Conservation (phyloP, 2,888 invertebrate species). For the Mactromeris polynyma region DNA sequence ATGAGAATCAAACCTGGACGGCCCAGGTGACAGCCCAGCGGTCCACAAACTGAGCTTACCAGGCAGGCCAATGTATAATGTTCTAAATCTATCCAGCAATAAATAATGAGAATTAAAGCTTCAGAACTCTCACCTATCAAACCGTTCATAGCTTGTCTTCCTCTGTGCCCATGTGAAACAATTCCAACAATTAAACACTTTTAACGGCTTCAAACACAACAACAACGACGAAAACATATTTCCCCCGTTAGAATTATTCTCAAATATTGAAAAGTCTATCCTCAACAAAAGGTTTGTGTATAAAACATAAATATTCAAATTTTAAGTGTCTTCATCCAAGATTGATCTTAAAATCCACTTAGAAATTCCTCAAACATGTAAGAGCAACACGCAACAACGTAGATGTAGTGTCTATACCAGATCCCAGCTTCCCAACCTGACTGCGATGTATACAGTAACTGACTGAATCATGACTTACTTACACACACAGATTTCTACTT, state of each 20-base stretch:
- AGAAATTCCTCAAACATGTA: no score
- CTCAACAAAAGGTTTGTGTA: neutral
- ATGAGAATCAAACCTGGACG: no score
- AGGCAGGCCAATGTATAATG: no score
- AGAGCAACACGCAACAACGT: no score
- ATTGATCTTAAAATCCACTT: no score
- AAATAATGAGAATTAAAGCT: no score
- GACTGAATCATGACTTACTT: neutral
- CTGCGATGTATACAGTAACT: neutral
- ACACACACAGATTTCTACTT: neutral
- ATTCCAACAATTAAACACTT: slow-evolving; percentile 48
- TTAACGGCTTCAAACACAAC: slow-evolving; percentile 47
- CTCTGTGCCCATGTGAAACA: slow-evolving; percentile 44
- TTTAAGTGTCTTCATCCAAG: neutral
- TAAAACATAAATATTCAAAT: neutral
- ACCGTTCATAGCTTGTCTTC: slow-evolving; percentile 47
- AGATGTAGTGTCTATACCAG: no score
- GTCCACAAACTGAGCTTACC: no score
- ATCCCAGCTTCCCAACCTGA: neutral
- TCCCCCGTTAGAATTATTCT: neutral
- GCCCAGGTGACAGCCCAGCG: no score
- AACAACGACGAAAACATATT: slow-evolving; percentile 51
- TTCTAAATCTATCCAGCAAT: no score
- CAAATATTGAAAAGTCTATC: neutral
- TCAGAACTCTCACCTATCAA: slow-evolving; percentile 43